These are phyloP conservation scores for Corythoichthys haematopterus DNA, from an alignment of 2,113 vertebrate genomes.

Conservation along the genomic window DNA sequence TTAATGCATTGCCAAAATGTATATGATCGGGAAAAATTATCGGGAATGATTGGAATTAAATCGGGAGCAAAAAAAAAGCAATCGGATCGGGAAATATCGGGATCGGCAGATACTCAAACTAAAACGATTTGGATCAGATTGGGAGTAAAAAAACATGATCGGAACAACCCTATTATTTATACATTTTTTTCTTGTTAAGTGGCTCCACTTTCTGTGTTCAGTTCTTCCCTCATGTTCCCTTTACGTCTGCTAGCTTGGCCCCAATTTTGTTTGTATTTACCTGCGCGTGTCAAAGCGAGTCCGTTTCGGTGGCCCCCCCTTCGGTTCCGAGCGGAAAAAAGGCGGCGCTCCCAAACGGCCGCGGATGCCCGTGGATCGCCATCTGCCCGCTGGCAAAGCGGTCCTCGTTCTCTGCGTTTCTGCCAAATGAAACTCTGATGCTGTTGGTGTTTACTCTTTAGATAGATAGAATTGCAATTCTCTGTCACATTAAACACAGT, in stretches of 20 bases:
- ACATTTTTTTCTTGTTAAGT: no score
- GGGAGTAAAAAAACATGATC: no score
- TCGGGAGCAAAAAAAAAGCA: no score
- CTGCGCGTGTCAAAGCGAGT: slow-evolving; percentile 32
- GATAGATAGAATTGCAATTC: no score
- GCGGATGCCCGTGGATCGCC: slow-evolving; percentile 61
- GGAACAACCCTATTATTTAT: no score
- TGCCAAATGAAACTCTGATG: slow-evolving; percentile 17
- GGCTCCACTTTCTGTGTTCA: neutral
- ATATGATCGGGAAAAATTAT: no score
- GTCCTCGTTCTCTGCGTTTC: slow-evolving; percentile 4
- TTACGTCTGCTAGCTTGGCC: neutral
- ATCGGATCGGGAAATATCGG: no score
- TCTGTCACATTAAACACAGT: no score
- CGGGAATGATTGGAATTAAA: no score
- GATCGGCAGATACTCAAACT: no score
- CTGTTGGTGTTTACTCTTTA: neutral
- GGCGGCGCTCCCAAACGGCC: slow-evolving; percentile 41
- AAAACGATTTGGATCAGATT: no score
- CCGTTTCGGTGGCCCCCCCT: slow-evolving; percentile 55
- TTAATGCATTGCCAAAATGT: no score
- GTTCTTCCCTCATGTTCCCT: neutral
- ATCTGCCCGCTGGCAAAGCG: slow-evolving; percentile 56
- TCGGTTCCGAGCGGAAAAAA: slow-evolving; percentile 63
- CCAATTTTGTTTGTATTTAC: slow-evolving; percentile 9